Evolutionary conservation across 2,797 vertebrate genomes (phyloP), one percentile per base, ranked within the genome.

Genomic region (Odontamblyopus rebecca): DNA sequence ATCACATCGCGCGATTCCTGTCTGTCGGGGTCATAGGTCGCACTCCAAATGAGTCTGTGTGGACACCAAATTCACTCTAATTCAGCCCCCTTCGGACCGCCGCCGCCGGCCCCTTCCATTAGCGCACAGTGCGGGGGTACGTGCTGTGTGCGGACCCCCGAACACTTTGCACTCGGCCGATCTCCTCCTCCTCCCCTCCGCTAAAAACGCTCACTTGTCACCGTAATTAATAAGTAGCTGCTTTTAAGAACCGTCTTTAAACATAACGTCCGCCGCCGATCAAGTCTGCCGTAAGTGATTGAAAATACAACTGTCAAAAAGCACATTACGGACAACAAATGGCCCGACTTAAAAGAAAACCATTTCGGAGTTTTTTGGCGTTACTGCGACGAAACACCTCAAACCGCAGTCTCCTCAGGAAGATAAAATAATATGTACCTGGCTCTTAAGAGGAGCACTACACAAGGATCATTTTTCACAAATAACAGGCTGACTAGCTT

Each of bases 401-500:
- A n/a, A 73, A 6, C 27, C 70, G 60, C 61, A 79, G 84, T 88
- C 83, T 86, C 86, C 81, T 86, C 82, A 80, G 87, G 86, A 88
- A 91, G 89, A 90, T 91, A 87, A 90, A 90, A 91, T 90, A 91
- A 91, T 90, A 86, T 89, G 89, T 91, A 90, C 89, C 90, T 90
- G 88, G 83, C 84, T 91, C 89, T 91, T 90, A 89, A 90, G 89
- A 92, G 89, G 84, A 86, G 77, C 88, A 90, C 90, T 88, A 89
- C 91, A 91, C 89, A 88, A 86, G 92, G 91, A 93, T 92, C 88
- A 93, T 94, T 92, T 92, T 89, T 92, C 90, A 90, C 88, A 92
- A 93, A 93, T 92, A 92, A 93, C 90, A 89, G 87, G 86, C 91
- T 86, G 89, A 88, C 89, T 91, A 87, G 84, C 92, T 94, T 94